Evolutionary conservation across 2,797 vertebrate species (phyloP).

Genomic region (Luscinia megarhynchos): DNA sequence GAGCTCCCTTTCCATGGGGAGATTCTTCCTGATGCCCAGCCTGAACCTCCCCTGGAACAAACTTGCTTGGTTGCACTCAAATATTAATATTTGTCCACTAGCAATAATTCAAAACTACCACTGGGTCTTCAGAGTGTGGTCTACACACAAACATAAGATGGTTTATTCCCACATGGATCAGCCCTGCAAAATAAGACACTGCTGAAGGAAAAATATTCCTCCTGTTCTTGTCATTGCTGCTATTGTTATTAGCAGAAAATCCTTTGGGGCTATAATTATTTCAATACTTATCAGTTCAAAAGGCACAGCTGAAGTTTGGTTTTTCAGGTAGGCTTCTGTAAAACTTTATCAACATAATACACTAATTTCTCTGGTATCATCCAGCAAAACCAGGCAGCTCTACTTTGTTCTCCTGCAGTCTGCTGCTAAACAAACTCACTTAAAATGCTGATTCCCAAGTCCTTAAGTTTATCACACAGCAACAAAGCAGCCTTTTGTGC

Average conservation of each 20-base stretch:
- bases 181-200: neutral
- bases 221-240: neutral
- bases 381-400: neutral
- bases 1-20: fast-evolving
- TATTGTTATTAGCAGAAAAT: neutral
- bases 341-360: slow-evolving; percentile 9
- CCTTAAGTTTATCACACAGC: neutral
- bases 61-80: neutral
- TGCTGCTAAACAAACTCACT: slow-evolving; percentile 13
- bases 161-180: neutral
- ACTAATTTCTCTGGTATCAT: neutral
- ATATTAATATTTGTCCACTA: neutral
- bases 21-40: fast-evolving
- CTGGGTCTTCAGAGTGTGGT: neutral
- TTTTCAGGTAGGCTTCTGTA: slow-evolving; percentile 7
- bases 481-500: slow-evolving; percentile 3
- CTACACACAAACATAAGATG: neutral
- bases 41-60: neutral
- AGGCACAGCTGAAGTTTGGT: neutral
- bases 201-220: neutral
- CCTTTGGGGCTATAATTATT: neutral
- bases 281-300: neutral
- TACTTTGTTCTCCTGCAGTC: slow-evolving; percentile 17
- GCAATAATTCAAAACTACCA: neutral
- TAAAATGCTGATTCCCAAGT: slow-evolving; percentile 3